Percentiles rank a stretch among this genome's conserved stretches.
These are phyloP conservation scores for Argyrosomus japonicus DNA, from an alignment of 2,113 vertebrate genomes.

Conservation along the genomic window DNA sequence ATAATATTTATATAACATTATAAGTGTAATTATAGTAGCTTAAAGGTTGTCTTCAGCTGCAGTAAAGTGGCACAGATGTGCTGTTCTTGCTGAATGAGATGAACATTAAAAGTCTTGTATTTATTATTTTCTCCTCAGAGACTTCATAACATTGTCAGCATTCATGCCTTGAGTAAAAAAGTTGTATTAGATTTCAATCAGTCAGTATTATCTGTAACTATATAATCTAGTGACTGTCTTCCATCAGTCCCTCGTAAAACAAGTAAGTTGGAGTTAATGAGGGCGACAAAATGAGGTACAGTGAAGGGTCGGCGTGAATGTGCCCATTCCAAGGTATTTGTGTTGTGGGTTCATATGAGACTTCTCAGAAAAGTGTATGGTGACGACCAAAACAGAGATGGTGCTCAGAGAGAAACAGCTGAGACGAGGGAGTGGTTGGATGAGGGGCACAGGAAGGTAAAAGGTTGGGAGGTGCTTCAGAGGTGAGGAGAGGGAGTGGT, in stretches of 20 bases:
- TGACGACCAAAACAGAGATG: conserved; percentile 8
- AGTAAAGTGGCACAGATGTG: neutral
- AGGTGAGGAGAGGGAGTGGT: conserved; percentile 71
- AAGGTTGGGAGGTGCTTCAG: conserved; percentile 50
- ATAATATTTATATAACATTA: neutral
- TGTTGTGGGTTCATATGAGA: conserved; percentile 28
- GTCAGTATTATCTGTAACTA: neutral
- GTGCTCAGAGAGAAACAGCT: conserved; percentile 45
- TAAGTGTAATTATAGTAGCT: neutral
- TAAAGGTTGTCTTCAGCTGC: neutral
- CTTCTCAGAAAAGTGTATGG: conserved; percentile 29
- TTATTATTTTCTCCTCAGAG: neutral
- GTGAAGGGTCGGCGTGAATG: neutral
- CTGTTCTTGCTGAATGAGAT: neutral
- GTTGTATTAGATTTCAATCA: neutral
- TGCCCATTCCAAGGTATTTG: conserved; percentile 7
- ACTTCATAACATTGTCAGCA: neutral
- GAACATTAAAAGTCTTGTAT: neutral
- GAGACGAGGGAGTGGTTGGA: conserved; percentile 21
- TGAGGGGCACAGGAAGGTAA: conserved; percentile 22
- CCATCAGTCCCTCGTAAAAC: neutral
- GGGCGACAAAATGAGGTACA: conserved; percentile 9
- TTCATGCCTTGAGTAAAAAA: neutral
- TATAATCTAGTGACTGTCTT: too few relatives aligned
- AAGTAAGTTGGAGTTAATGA: neutral